phyloP scores from a whole-genome alignment of 2,113 vertebrate species.

The Nyctereutes procyonoides region DNA sequence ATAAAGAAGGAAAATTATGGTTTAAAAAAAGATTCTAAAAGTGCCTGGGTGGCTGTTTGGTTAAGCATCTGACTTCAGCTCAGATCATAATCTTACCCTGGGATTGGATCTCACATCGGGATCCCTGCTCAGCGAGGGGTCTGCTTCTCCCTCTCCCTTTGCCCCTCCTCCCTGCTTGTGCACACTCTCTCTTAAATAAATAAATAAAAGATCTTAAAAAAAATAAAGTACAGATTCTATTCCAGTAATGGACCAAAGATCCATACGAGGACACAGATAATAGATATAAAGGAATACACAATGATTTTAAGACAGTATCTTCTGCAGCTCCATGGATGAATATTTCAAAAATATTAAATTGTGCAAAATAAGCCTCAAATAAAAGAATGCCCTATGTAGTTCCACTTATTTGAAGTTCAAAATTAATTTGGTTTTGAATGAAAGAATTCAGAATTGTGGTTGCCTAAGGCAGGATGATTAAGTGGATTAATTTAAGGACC shows the following conservation, averaged over 20 bases:
- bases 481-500: not conserved
- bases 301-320: not conserved
- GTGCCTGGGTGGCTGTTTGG: too few species aligned
- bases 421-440: not conserved
- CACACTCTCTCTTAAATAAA: too few species aligned
- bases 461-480: not conserved
- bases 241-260: constrained; percentile 9
- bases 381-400: not conserved
- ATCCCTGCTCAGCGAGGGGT: too few species aligned
- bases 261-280: not conserved
- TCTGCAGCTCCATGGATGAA: not conserved
- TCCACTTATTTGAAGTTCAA: not conserved
- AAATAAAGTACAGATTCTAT: not conserved
- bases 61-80: too few species aligned
- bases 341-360: constrained; percentile 41
- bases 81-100: too few species aligned
- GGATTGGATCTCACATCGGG: too few species aligned
- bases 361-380: not conserved
- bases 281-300: not conserved
- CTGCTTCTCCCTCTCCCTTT: too few species aligned
- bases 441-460: not conserved
- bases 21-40: not conserved
- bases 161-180: too few species aligned
- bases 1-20: constrained; percentile 2
- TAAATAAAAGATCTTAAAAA: too few species aligned